phyloP scores from a whole-genome alignment of 2,113 vertebrate species.

The Brevimyrus niger region DNA sequence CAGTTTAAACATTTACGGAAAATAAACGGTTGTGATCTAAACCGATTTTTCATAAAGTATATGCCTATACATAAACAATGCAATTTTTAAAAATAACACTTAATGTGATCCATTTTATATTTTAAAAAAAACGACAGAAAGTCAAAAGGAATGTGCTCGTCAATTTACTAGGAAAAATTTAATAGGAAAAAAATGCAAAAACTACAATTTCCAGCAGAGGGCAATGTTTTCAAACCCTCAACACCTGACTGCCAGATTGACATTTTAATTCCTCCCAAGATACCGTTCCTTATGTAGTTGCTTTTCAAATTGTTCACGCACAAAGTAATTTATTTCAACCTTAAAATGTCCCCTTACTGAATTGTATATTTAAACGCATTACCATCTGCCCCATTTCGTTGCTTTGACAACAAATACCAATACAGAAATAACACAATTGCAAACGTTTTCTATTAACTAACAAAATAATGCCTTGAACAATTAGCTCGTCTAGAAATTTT shows the following conservation, averaged over 20 bases:
- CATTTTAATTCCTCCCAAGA: neutral
- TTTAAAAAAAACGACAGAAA: neutral
- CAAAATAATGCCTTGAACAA: constrained; percentile 15
- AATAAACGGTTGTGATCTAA: neutral
- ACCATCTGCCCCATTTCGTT: neutral
- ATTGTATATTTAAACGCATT: neutral
- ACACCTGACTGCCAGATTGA: neutral
- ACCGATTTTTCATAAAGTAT: neutral
- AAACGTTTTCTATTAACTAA: neutral
- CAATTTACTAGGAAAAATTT: neutral
- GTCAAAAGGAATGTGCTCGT: neutral
- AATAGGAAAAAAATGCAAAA: neutral
- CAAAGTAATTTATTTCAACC: neutral
- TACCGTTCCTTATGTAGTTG: neutral
- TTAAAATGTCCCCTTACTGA: neutral
- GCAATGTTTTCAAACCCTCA: constrained; percentile 14
- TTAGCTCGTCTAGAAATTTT: constrained; percentile 9
- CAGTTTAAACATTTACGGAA: neutral
- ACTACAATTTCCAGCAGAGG: constrained; percentile 13
- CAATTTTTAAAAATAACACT: neutral
- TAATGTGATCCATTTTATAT: neutral
- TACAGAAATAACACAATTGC: neutral
- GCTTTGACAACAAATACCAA: neutral
- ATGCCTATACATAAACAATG: neutral
- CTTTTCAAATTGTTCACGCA: neutral